These are phyloP conservation scores for Chaetura pelagica DNA, from an alignment of 2,113 vertebrate species.

Conservation along the genomic window DNA sequence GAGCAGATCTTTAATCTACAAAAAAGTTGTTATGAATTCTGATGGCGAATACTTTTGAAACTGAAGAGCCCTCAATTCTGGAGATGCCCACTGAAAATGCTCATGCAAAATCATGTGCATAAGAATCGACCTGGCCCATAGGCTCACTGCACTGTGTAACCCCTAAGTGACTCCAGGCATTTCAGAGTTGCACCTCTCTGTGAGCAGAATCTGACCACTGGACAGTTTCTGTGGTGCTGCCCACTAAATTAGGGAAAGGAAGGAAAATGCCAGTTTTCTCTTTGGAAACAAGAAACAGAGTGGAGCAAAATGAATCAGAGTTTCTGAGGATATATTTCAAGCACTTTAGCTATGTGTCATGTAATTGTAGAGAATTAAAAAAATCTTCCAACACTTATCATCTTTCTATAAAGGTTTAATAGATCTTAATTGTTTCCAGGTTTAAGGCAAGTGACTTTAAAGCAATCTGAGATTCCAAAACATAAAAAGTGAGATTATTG, in stretches of 20 bases:
- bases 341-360: not conserved
- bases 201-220: not conserved
- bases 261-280: not conserved
- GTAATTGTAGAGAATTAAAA: not conserved
- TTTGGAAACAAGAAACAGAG: not conserved
- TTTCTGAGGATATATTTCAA: not conserved
- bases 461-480: not conserved
- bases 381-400: not conserved
- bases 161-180: no score
- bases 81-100: not conserved
- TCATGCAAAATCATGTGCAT: not conserved
- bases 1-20: not conserved
- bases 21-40: not conserved
- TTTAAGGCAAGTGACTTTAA: not conserved
- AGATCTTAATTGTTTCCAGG: not conserved
- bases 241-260: not conserved
- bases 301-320: not conserved
- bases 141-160: not conserved
- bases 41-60: not conserved
- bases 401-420: not conserved
- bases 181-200: not conserved
- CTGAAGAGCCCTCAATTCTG: not conserved
- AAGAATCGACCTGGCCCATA: not conserved
- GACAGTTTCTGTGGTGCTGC: not conserved
- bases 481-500: not conserved